Conservation (phyloP, 1,140 invertebrate species). For the Drosophila rufa region DNA sequence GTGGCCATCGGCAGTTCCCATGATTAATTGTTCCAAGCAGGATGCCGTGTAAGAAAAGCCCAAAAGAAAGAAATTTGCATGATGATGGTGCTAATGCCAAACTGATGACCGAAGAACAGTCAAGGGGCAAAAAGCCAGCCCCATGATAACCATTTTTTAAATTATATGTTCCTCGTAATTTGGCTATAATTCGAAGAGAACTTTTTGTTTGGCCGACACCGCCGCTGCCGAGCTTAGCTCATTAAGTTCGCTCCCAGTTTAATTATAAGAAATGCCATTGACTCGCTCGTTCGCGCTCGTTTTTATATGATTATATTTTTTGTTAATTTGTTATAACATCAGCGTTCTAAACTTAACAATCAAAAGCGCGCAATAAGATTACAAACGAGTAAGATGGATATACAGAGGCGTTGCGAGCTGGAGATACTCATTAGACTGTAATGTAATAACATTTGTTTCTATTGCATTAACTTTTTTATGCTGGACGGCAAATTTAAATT, state of each 20-base stretch:
- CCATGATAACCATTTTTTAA: constrained; percentile 41
- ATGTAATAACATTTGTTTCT: neutral
- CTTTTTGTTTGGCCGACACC: constrained; percentile 28
- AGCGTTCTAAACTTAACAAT: constrained; percentile 78
- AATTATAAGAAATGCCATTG: constrained; percentile 81
- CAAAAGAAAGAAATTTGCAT: constrained; percentile 69
- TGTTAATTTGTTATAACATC: constrained; percentile 78
- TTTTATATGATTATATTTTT: constrained; percentile 66
- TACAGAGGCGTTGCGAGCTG: neutral
- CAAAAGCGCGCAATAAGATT: constrained; percentile 62
- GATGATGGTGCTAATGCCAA: constrained; percentile 39
- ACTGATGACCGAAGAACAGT: constrained; percentile 30
- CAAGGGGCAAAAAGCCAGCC: constrained; percentile 7
- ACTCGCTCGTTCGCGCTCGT: constrained; percentile 54
- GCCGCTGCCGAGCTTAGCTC: constrained; percentile 49
- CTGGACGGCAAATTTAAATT: neutral
- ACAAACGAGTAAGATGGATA: constrained; percentile 47
- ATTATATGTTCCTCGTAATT: constrained; percentile 58
- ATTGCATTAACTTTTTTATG: neutral
- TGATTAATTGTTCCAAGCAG: constrained; percentile 73
- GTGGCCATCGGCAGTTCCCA: constrained; percentile 44
- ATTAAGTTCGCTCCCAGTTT: constrained; percentile 68
- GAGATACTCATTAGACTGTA: constrained; percentile 15
- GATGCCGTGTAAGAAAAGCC: constrained; percentile 57
- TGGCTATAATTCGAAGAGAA: constrained; percentile 39